Evolutionary conservation across 2,888 invertebrate species (phyloP).

Genomic region (Argyra leucocephala): DNA sequence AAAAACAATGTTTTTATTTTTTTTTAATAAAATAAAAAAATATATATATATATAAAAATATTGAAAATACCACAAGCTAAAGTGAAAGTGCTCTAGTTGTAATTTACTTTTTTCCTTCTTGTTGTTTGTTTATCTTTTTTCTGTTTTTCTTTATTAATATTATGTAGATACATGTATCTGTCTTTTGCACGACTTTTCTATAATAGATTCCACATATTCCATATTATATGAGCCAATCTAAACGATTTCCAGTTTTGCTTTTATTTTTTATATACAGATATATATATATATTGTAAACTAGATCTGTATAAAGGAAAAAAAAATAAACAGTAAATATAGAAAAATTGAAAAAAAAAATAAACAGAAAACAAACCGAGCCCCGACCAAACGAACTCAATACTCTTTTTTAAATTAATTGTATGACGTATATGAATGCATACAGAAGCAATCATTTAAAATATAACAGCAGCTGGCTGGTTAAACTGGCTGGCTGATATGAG

Average conservation of each 20-base stretch:
- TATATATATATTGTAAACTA: background rate
- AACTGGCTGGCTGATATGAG: too few relatives aligned
- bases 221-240: background rate
- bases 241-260: background rate
- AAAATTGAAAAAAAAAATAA: background rate
- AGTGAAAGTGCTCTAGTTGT: slow-evolving; percentile 39
- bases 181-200: background rate
- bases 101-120: background rate
- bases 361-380: background rate
- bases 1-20: background rate
- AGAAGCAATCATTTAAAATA: too few relatives aligned
- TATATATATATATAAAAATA: too few relatives aligned
- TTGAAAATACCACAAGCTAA: slow-evolving; percentile 24
- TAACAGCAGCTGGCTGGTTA: too few relatives aligned
- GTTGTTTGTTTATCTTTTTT: background rate
- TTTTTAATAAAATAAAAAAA: slow-evolving; percentile 4
- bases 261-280: background rate
- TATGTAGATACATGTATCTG: background rate
- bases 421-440: too few relatives aligned
- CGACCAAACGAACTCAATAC: background rate
- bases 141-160: background rate
- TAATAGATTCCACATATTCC: background rate
- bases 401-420: background rate
- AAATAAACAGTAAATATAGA: background rate
- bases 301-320: background rate